Percentiles rank a stretch among this genome's conserved stretches.
Evolutionary conservation across 2,888 invertebrate species (phyloP).

Genomic region (Pammene aurita): DNA sequence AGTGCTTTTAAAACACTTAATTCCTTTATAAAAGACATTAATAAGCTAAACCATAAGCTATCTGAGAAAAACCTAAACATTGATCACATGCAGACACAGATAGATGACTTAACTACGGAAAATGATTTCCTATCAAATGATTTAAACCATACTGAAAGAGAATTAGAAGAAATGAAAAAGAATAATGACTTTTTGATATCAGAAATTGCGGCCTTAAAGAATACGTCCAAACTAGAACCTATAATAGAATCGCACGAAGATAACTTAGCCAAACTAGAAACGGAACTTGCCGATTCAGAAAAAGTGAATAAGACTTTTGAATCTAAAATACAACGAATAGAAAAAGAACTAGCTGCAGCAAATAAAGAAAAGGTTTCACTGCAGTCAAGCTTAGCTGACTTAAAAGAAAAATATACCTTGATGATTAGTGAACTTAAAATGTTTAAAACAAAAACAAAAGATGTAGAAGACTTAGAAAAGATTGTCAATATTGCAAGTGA

Average conservation of each 20-base stretch:
- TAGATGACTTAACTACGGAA: conserved; percentile 81
- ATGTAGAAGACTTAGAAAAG: conserved; percentile 77
- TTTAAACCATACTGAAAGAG: conserved; percentile 83
- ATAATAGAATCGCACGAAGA: conserved; percentile 89
- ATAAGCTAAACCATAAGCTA: conserved; percentile 81
- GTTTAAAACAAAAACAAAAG: conserved; percentile 74
- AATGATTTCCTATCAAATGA: conserved; percentile 78
- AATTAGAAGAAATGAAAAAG: conserved; percentile 86
- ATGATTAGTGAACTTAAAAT: conserved; percentile 73
- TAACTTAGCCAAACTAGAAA: conserved; percentile 85
- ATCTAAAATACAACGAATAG: conserved; percentile 83
- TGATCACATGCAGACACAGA: conserved; percentile 79
- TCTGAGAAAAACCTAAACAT: conserved; percentile 81
- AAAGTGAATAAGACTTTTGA: conserved; percentile 84
- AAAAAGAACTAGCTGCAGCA: conserved; percentile 79
- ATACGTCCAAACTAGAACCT: conserved; percentile 86
- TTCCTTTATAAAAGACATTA: conserved; percentile 84
- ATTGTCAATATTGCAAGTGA: conserved; percentile 59
- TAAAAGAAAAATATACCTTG: conserved; percentile 80
- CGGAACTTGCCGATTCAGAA: conserved; percentile 85
- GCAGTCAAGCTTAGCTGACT: conserved; percentile 77
- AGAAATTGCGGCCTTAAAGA: conserved; percentile 85
- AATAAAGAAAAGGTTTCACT: conserved; percentile 72
- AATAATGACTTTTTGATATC: conserved; percentile 88
- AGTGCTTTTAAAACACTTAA: conserved; percentile 81